Evolutionary conservation across 1,140 invertebrate genomes (phyloP), one percentile per base, ranked within the genome.

Genomic region (Lucilia sericata): DNA sequence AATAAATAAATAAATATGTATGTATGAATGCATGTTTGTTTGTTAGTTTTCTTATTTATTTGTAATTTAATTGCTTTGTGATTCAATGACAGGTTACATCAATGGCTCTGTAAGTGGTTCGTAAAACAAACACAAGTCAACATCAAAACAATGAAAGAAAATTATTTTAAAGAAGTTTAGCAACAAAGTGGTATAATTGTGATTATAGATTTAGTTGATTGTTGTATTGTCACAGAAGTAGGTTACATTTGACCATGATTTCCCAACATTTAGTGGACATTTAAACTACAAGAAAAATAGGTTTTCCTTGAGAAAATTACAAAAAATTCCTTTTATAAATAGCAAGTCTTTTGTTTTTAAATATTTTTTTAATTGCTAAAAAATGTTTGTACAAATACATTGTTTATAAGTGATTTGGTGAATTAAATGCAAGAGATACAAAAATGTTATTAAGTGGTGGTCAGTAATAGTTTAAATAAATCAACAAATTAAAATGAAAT

Each of bases 281-380:
- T 14, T 17, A 14, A 55, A 55, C 51, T 7, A 55, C 13, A 55
- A 55, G 8, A 14, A 55, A 55, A 55, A 55, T 55, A 14, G 51
- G 4, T 55, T 55, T 55, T 55, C 17, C 17, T 17, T 17, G 25
- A 30, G 25, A 30, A 30, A 30, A 30, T 30, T 30, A 30, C 1
- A 30, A 55, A n/a, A 17, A 55, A 55, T n/a, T n/a, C n/a, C n/a
- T n/a, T n/a, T n/a, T n/a, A n/a, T n/a, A n/a, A n/a, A n/a, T n/a
- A n/a, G n/a, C 21, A 80, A 80, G 9, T 80, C 76, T 51, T 80
- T 21, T 49, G 76, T 80, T 80, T 80, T n/a, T 0, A 14, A n/a
- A 42, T 55, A 17, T 55, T 12, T 55, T 55, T 55, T 55, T 55
- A 55, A 42, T 42, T 42, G 42, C 42, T 8, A 42, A 42, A 10